These are phyloP conservation scores for Phoxinus dragarum DNA, from an alignment of 2,797 vertebrate genomes.

Conservation along the genomic window DNA sequence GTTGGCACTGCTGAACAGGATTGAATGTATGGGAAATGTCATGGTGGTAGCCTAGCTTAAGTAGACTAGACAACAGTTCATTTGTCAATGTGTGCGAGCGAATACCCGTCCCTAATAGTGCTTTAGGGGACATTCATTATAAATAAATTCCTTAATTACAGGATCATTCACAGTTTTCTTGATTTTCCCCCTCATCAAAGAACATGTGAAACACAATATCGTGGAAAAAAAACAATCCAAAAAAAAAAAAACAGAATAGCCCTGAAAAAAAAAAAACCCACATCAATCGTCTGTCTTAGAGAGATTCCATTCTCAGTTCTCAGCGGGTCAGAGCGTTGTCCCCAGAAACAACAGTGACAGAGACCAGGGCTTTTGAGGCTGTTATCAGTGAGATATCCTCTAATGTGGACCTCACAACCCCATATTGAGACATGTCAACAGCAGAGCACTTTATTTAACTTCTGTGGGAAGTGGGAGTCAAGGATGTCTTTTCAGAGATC, in stretches of 20 bases:
- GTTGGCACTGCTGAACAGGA: slow-evolving; percentile 15
- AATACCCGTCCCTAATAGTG: slow-evolving; percentile 10
- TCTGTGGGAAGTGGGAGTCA: slow-evolving; percentile 58
- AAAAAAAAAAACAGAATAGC: neutral
- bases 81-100: slow-evolving; percentile 5
- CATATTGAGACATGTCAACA: slow-evolving; percentile 46
- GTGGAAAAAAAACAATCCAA: neutral
- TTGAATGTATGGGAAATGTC: slow-evolving; percentile 23
- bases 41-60: slow-evolving; percentile 1
- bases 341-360: slow-evolving; percentile 40
- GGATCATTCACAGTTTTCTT: neutral
- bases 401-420: slow-evolving; percentile 40
- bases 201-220: neutral
- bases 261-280: neutral
- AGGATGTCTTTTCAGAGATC: slow-evolving; percentile 51
- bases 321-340: slow-evolving; percentile 44
- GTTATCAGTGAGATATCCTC: slow-evolving; percentile 39
- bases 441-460: slow-evolving; percentile 58
- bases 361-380: slow-evolving; percentile 34
- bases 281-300: slow-evolving; percentile 18
- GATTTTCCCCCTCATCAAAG: neutral
- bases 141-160: slow-evolving; percentile 11
- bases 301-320: slow-evolving; percentile 34
- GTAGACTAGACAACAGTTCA: slow-evolving; percentile 13
- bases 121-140: neutral